Evolutionary conservation across 2,113 vertebrate genomes (phyloP), one percentile per base, ranked within the genome.

Genomic region (Larimichthys crocea): DNA sequence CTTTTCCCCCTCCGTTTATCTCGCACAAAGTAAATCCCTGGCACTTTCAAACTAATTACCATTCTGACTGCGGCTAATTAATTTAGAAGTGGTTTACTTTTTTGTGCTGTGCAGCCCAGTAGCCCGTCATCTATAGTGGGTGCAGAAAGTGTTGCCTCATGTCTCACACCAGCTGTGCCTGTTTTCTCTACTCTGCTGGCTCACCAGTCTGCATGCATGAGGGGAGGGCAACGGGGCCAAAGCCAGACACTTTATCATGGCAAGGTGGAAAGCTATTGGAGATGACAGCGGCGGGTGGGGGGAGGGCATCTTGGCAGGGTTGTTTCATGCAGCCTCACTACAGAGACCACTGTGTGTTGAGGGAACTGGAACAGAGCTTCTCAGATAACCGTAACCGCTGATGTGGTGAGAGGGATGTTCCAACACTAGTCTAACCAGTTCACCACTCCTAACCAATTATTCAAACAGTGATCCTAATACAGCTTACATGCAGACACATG

Each of bases 21-120:
- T 70, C 62, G 35, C 70, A 83, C 70, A 77, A 82, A 79, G 59
- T 79, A 86, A 87, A 88, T 82, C 77, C 74, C 76, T 78, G 65
- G 74, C 88, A 86, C 89, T 84, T 80, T 76, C 59, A 78, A 67
- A 80, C 75, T 86, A 86, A 86, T 89, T 87, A 87, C 81, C 76
- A 77, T 74, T 76, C 72, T 72, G 88, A 90, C 80, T 86, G 72
- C 72, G 70, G 76, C 83, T 91, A 86, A 91, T 89, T 88, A 83
- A 87, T 88, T 91, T 78, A 31, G 76, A 82, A 86, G 77, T 64
- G 87, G 79, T 91, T 91, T 89, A 74, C 69, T 84, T 88, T 88
- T 89, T 74, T 71, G 75, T 83, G 71, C 59, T 11, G 80, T 56
- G 76, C 46, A 61, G 82, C 68, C 72, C 82, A n/a, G 65, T 53